phyloP scores from a whole-genome alignment of 1,140 invertebrate genomes.

The Idris sp. region DNA sequence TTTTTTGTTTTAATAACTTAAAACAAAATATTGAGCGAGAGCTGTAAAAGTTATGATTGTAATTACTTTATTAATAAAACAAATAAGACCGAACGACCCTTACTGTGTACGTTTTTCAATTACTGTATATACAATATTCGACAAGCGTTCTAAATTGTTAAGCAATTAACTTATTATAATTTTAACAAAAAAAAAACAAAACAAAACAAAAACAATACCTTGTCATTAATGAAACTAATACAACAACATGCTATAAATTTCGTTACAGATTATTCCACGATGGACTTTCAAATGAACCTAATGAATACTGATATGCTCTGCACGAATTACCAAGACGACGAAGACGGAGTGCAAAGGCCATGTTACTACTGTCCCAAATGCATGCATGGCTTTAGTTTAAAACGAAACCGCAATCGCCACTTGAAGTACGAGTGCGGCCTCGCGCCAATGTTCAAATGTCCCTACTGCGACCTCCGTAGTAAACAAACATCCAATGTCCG shows the following conservation, averaged over 20 bases:
- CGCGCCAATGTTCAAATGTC: constrained; percentile 79
- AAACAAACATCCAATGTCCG: constrained; percentile 63
- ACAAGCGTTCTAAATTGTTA: not conserved
- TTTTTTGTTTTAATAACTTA: too few species aligned
- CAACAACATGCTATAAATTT: constrained; percentile 17
- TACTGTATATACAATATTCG: too few species aligned
- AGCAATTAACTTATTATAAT: not conserved
- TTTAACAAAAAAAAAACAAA: not conserved
- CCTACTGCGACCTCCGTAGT: constrained; percentile 71
- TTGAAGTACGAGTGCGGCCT: constrained; percentile 78
- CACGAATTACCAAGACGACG: not conserved
- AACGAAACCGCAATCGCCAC: constrained; percentile 57
- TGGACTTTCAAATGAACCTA: constrained; percentile 25
- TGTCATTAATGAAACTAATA: too few species aligned
- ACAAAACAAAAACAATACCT: too few species aligned
- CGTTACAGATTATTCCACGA: constrained; percentile 28
- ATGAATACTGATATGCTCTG: not conserved
- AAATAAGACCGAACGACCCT: constrained; percentile 17
- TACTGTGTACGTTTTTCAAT: constrained; percentile 27
- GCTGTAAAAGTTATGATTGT: constrained; percentile 30
- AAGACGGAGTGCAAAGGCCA: not conserved
- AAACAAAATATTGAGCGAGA: too few species aligned
- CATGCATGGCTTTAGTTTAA: constrained; percentile 53
- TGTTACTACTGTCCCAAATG: constrained; percentile 59
- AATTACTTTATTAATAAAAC: constrained; percentile 41